These are phyloP conservation scores for Odontophorus gujanensis DNA, from an alignment of 2,113 vertebrate species.

Conservation along the genomic window DNA sequence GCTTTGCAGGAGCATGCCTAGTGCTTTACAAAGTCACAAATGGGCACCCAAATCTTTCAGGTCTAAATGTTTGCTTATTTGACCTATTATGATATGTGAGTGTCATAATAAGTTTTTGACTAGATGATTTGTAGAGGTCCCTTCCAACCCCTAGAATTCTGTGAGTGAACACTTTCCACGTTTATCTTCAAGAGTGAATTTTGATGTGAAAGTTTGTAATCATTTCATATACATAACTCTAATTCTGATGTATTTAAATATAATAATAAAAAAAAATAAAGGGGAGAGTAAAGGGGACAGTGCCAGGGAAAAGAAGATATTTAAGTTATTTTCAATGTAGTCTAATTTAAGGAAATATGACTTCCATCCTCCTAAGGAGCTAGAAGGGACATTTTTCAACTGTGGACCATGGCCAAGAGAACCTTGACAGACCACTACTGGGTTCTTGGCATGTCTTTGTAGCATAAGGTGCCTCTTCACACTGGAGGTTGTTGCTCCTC, in stretches of 20 bases:
- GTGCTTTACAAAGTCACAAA: background rate
- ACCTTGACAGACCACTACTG: background rate
- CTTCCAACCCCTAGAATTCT: no score
- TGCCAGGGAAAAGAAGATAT: accelerated
- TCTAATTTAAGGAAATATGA: background rate
- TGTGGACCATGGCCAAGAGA: background rate
- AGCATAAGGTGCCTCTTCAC: background rate
- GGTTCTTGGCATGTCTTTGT: background rate
- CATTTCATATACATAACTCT: background rate
- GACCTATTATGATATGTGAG: background rate
- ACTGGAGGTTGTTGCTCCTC: background rate
- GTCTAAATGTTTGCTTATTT: background rate
- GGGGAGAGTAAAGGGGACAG: accelerated
- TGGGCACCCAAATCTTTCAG: background rate
- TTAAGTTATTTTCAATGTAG: background rate
- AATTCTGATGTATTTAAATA: background rate
- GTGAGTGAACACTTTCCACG: background rate
- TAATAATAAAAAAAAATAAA: background rate
- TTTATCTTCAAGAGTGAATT: background rate
- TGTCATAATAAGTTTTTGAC: no score
- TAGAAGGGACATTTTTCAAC: background rate
- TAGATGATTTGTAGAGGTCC: no score
- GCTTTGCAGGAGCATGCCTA: background rate
- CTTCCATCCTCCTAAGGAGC: background rate
- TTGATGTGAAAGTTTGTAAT: background rate